Evolutionary conservation across 2,888 invertebrate species (phyloP), one percentile per base, ranked within the genome.

Genomic region (Nasonovia ribisnigri): DNA sequence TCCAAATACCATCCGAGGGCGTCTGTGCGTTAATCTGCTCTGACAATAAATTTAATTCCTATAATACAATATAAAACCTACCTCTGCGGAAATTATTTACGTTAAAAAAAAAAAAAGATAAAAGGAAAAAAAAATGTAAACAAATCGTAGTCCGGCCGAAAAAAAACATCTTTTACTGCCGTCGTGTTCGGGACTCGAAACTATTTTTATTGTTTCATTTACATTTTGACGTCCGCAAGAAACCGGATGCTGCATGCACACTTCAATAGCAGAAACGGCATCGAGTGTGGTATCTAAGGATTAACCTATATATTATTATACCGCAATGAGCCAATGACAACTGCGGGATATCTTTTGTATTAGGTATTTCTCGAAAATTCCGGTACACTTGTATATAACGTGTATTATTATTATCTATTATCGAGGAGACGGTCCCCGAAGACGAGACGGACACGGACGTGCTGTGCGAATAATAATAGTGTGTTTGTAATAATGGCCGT

Each of bases 171-270:
- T n/a, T n/a, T n/a, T n/a, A 86, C 86, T 13, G 36, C 77, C 20
- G 29, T 13, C n/a, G 29, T 43, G 29, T 43, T 10, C 46, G 29
- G 26, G 43, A 43, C 84, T 86, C 4, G 26, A 86, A 46, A 86
- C 86, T 29, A 46, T 86, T 86, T 84, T 86, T n/a, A 86, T 86
- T 86, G n/a, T 86, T 86, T 86, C 29, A n/a, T 86, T 86, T 86
- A 86, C 86, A 86, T 86, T 86, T 46, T 46, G 86, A 46, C 13
- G 43, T 84, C 24, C 8, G 29, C 26, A 29, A 5, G 29, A 86
- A 86, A 48, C 86, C 77, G 77, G 77, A 77, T 77, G 77, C 20
- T 6, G 8, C 36, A 6, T 36, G 57, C 57, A 57, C 26, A 57
- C 57, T 57, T 77, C 77, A 36, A 77, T 8, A 20, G 77, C 26